Base-by-base conservation (phyloP, 2,888 invertebrate species). In the Ichneumon xanthorius region DNA sequence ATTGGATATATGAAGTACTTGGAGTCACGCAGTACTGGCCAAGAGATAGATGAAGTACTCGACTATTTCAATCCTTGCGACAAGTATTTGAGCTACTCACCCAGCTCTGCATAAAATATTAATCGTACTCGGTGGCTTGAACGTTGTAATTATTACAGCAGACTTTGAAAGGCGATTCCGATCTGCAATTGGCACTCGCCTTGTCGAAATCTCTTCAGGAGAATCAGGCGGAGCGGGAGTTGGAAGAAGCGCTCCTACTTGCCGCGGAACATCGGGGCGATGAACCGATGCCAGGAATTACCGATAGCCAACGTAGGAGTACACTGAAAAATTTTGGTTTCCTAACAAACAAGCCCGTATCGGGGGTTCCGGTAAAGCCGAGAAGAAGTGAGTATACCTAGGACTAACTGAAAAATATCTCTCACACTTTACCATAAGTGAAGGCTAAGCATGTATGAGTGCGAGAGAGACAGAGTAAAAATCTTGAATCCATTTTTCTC, bases 161-260 rank as follows among this genome's bases (percentile, higher is more conserved):
- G 93, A 81, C 76, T 72, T 84, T 88, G 6, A 61, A 77, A 0
- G 87, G 89, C 26, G 94, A 94, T 89, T 87, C 92, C 16, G 93
- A 94, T 87, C 86, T 94, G 14, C 92, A 95, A 79, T 89, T 94
- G 70, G 95, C 94, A 16, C 84, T 94, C 65, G 95, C 94, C 7
- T 89, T 95, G 78, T 95, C 95, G 16, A 92, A 92, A 83, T 95
- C 95, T 1, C 90, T 94, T 33, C 92, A 94, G 61, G 94, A 94
- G 88, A 92, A 91, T 37, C 90, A 94, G 71, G 88, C 92, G 87
- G 88, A 89, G 16, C 89, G 92, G 33, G 88, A 92, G 80, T 79
- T 92, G 26, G 90, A 93, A 82, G 92, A 93, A 82, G 92, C 91
- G 61, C 89, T 91, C 30, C 86, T 90, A 26, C 80, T 94, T 70